phyloP scores from a whole-genome alignment of 1,140 invertebrate species.

The Sycophila sp. region DNA sequence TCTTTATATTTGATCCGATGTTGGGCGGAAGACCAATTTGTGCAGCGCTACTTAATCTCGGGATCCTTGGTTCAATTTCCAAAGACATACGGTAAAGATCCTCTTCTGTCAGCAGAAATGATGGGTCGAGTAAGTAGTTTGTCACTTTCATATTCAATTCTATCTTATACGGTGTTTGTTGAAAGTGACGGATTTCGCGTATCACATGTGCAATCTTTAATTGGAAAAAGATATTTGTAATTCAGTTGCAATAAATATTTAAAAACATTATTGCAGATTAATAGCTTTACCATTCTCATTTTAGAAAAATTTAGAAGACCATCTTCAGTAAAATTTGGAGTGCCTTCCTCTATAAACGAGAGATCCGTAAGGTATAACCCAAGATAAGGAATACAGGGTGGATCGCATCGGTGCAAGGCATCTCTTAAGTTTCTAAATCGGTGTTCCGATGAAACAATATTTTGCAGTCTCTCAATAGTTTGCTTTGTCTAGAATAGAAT shows the following conservation, averaged over 20 bases:
- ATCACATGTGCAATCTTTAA: constrained; percentile 93
- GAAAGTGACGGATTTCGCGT: constrained; percentile 90
- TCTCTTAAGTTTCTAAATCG: constrained; percentile 89
- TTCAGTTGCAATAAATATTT: neutral
- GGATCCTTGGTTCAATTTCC: constrained; percentile 83
- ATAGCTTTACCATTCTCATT: constrained; percentile 88
- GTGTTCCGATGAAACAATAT: constrained; percentile 88
- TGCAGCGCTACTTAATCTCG: constrained; percentile 68
- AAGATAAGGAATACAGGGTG: constrained; percentile 92
- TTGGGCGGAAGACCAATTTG: constrained; percentile 46
- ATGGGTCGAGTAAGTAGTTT: constrained; percentile 84
- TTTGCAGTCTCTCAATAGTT: constrained; percentile 87
- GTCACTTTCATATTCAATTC: constrained; percentile 84
- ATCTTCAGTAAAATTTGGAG: constrained; percentile 90
- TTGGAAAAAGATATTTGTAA: constrained; percentile 33
- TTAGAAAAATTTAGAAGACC: constrained; percentile 95
- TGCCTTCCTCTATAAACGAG: constrained; percentile 95
- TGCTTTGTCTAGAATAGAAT: constrained; percentile 79
- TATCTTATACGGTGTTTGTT: constrained; percentile 93
- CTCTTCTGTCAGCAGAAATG: constrained; percentile 82
- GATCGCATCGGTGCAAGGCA: constrained; percentile 90
- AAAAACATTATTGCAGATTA: neutral
- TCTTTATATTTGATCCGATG: constrained; percentile 6
- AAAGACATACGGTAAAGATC: constrained; percentile 85
- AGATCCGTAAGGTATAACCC: constrained; percentile 93